A percentile compares a stretch with the other conserved stretches of the same genome.
Evolutionary conservation across 92 coral and sea anemone species (phyloP).

Genomic region (Epizoanthus stellaris): DNA sequence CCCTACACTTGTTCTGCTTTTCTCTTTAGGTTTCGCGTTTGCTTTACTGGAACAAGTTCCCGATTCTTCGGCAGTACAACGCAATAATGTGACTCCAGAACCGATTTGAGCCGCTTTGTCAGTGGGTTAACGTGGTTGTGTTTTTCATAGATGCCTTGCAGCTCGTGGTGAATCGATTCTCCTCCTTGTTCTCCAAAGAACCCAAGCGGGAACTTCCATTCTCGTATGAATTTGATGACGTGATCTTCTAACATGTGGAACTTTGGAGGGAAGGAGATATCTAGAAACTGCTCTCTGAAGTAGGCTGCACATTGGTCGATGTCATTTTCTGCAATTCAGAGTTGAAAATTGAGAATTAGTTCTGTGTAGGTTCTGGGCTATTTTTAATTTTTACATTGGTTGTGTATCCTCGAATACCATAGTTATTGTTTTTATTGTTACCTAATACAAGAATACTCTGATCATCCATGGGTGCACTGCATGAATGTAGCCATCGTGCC

Average conservation of each 20-base stretch:
- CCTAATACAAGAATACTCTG: too few relatives aligned
- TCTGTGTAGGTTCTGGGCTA: too few relatives aligned
- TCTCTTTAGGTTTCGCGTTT: background rate
- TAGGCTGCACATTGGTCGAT: background rate
- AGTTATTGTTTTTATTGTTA: too few relatives aligned
- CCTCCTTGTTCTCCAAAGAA: too few relatives aligned
- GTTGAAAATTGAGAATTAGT: too few relatives aligned
- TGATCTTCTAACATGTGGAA: slow-evolving; percentile 12
- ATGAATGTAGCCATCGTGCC: too few relatives aligned
- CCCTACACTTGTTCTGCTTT: background rate
- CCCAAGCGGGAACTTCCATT: background rate
- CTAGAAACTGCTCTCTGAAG: background rate
- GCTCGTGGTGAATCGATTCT: background rate
- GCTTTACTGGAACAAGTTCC: background rate
- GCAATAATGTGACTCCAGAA: background rate
- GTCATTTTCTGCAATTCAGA: background rate
- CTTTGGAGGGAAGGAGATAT: slow-evolving; percentile 1
- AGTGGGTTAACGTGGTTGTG: background rate
- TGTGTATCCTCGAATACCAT: too few relatives aligned
- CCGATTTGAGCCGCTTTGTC: background rate
- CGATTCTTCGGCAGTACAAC: slow-evolving; percentile 10
- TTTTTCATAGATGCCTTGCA: background rate
- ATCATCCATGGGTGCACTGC: too few relatives aligned
- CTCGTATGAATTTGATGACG: background rate
- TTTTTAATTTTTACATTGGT: too few relatives aligned